Conservation (phyloP, 2,888 invertebrate species). For the Leucophora obtusa region DNA sequence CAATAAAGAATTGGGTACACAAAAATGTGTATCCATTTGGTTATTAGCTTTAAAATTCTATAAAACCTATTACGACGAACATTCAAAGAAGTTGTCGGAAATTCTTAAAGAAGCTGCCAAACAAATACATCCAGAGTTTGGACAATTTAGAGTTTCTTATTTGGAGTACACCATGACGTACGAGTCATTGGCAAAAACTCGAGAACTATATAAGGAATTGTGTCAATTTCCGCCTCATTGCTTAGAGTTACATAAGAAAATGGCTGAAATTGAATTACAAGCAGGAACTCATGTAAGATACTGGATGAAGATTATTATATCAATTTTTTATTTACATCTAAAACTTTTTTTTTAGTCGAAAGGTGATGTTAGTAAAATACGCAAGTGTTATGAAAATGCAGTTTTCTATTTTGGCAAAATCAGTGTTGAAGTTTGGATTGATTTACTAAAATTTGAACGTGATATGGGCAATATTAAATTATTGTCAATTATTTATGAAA, state of each 20-base stretch:
- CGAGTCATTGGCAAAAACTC: conserved; percentile 80
- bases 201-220: conserved; percentile 82
- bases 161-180: conserved; percentile 70
- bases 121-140: conserved; percentile 69
- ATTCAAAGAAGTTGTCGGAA: conserved; percentile 68
- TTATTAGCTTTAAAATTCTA: conserved; percentile 72
- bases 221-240: conserved; percentile 82
- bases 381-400: conserved; percentile 83
- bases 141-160: conserved; percentile 71
- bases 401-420: conserved; percentile 84
- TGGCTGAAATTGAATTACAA: conserved; percentile 79
- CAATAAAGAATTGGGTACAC: conserved; percentile 66
- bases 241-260: conserved; percentile 82
- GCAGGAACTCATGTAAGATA: conserved; percentile 60
- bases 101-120: conserved; percentile 72
- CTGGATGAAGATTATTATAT: neutral
- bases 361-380: conserved; percentile 79
- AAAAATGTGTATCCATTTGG: conserved; percentile 71
- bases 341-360: conserved; percentile 58
- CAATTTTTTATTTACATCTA: neutral
- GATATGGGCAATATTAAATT: conserved; percentile 81
- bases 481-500: conserved; percentile 81
- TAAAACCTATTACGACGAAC: conserved; percentile 69
- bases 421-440: conserved; percentile 85
- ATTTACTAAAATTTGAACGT: conserved; percentile 85